A percentile compares a stretch with the other conserved stretches of the same genome.
Conservation (phyloP, 2,888 invertebrate genomes). For the Pachliopta kotzebuea region DNA sequence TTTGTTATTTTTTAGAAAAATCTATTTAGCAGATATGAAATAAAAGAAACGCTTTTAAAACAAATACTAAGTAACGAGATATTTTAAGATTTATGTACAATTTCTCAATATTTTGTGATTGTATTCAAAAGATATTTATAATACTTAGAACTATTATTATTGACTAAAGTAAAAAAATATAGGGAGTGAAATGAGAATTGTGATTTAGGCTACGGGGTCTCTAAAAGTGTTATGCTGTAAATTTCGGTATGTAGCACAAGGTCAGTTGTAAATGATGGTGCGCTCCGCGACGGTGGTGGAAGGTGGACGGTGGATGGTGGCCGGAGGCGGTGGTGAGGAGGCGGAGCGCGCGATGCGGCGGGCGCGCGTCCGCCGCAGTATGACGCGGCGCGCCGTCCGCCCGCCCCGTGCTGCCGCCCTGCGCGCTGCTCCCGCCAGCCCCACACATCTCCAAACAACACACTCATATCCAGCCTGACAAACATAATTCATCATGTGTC, state of each 20-base stretch:
- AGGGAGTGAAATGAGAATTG: constrained; percentile 18
- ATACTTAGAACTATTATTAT: not conserved
- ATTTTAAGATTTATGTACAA: no score
- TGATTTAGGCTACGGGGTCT: constrained; percentile 25
- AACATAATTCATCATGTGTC: constrained; percentile 38
- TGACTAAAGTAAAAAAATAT: not conserved
- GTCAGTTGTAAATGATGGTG: constrained; percentile 72
- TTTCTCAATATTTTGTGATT: not conserved
- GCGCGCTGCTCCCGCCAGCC: constrained; percentile 39
- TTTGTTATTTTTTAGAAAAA: no score
- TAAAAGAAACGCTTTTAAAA: no score
- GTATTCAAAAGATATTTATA: not conserved
- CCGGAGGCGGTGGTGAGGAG: no score
- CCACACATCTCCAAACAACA: constrained; percentile 45
- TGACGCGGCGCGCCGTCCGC: constrained; percentile 67
- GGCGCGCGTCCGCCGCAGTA: constrained; percentile 64
- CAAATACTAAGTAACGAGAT: no score
- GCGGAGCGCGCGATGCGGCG: constrained; percentile 45
- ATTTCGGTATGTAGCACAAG: constrained; percentile 59
- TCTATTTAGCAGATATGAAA: no score
- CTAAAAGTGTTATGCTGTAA: constrained; percentile 38
- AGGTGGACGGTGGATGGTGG: no score
- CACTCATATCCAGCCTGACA: constrained; percentile 35
- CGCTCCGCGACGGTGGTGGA: constrained; percentile 46
- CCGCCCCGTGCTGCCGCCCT: constrained; percentile 53